Evolutionary conservation across 2,797 vertebrate species (phyloP).

Genomic region (Lutjanus argentimaculatus): DNA sequence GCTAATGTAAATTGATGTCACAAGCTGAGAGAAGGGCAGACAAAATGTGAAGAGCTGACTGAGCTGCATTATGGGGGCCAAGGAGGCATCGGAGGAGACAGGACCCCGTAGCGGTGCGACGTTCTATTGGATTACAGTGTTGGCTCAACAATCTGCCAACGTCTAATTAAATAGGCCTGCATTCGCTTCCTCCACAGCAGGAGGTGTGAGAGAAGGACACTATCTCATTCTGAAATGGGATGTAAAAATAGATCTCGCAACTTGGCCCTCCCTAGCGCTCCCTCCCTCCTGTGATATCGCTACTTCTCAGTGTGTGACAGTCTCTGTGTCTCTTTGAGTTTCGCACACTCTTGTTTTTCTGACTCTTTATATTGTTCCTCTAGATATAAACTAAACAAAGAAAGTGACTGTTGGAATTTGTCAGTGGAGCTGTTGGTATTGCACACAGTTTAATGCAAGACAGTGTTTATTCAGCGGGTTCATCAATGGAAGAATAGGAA

Average conservation of each 20-base stretch:
- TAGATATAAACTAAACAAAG: conserved; percentile 43
- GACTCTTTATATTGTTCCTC: conserved; percentile 29
- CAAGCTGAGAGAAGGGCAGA: conserved; percentile 78
- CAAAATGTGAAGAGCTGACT: conserved; percentile 79
- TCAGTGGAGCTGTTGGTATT: conserved; percentile 32
- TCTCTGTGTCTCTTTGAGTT: conserved; percentile 51
- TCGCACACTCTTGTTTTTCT: conserved; percentile 52
- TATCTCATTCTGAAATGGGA: conserved; percentile 86
- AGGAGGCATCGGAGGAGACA: conserved; percentile 76
- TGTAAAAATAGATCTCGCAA: conserved; percentile 83
- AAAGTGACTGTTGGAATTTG: conserved; percentile 39
- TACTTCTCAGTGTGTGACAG: conserved; percentile 40
- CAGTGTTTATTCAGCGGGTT: conserved; percentile 51
- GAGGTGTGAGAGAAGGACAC: conserved; percentile 79
- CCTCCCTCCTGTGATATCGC: conserved; percentile 59
- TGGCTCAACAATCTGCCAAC: conserved; percentile 86
- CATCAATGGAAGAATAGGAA: conserved; percentile 22
- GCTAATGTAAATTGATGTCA: conserved; percentile 85
- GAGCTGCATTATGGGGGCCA: conserved; percentile 78
- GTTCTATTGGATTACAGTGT: conserved; percentile 86
- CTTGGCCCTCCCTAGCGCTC: conserved; percentile 63
- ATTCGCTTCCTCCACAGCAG: conserved; percentile 78
- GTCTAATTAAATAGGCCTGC: conserved; percentile 88
- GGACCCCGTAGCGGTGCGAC: conserved; percentile 76
- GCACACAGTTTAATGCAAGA: conserved; percentile 33